Evolutionary conservation across 1,140 invertebrate genomes (phyloP), one percentile per base, ranked within the genome.

Genomic region (Diorhabda elongata): DNA sequence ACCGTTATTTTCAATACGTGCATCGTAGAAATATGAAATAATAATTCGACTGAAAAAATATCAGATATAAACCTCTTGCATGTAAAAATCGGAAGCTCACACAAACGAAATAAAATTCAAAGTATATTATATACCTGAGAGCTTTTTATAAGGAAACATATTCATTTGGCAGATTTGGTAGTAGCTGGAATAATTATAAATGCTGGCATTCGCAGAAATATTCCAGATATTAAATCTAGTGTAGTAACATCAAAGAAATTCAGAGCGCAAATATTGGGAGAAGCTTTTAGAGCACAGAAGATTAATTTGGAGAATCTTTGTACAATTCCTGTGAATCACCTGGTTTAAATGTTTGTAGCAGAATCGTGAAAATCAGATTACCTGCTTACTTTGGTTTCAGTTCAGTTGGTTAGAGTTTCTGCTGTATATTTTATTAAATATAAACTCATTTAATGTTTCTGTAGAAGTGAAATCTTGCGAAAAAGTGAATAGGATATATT

Each of bases 181-280:
- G 47, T 52, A 52, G n/a, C 47, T 52, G n/a, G n/a, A 52, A 52
- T 52, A 52, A 52, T 52, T 52, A 52, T 52, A 52, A 52, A 52
- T 52, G n/a, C 47, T n/a, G 47, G 47, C n/a, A n/a, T 52, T 8
- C 47, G 47, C 47, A 52, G 41, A 64, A 64, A 64, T 26, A 0
- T 64, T 64, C 56, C 42, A 52, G 9, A 57, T 52, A 45, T 60
- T 5, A 60, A 67, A 60, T 67, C 52, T 45, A 60, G 65, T 41
- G 58, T 67, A 60, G 4, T 59, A 61, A 67, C 58, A 60, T 67
- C 65, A 67, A 67, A 67, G 65, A 52, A 64, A 64, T n/a, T 52
- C 26, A 64, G 6, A 52, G n/a, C 47, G 61, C 41, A 57, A 62
- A 62, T 42, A 44, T 62, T 62, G 42, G 2, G 61, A 44, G 11